phyloP scores from a whole-genome alignment of 2,888 invertebrate species.

The Fragum fragum region DNA sequence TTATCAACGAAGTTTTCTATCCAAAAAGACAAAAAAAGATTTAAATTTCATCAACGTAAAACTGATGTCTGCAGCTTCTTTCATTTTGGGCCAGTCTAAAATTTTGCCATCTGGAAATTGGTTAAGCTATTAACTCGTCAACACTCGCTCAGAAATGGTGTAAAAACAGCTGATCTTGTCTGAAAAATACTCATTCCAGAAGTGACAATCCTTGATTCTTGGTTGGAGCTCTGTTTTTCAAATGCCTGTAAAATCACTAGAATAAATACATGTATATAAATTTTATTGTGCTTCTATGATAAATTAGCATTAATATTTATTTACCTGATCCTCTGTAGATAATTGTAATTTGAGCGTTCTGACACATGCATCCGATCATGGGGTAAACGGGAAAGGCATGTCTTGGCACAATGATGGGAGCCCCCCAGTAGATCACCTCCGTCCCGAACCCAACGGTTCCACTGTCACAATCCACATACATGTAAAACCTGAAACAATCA shows the following conservation, averaged over 20 bases:
- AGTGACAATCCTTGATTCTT: not conserved
- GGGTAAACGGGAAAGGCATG: constrained; percentile 53
- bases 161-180: too few species aligned
- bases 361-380: constrained; percentile 57
- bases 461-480: constrained; percentile 67
- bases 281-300: too few species aligned
- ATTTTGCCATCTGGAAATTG: too few species aligned
- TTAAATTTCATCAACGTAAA: too few species aligned
- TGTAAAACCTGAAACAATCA: constrained; percentile 65
- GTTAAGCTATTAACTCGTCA: too few species aligned
- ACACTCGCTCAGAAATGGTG: too few species aligned
- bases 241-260: not conserved
- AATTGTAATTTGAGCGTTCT: constrained; percentile 54
- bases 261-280: not conserved
- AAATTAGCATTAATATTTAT: too few species aligned
- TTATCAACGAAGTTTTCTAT: too few species aligned
- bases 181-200: too few species aligned
- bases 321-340: constrained; percentile 65
- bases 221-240: not conserved
- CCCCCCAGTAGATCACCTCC: constrained; percentile 60
- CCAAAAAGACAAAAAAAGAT: too few species aligned
- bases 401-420: constrained; percentile 52
- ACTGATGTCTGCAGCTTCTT: too few species aligned
- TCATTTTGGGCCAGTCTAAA: too few species aligned
- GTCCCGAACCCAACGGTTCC: constrained; percentile 63